These are phyloP conservation scores for Ornithorhynchus anatinus DNA, from an alignment of 2,113 vertebrate genomes.

Conservation along the genomic window DNA sequence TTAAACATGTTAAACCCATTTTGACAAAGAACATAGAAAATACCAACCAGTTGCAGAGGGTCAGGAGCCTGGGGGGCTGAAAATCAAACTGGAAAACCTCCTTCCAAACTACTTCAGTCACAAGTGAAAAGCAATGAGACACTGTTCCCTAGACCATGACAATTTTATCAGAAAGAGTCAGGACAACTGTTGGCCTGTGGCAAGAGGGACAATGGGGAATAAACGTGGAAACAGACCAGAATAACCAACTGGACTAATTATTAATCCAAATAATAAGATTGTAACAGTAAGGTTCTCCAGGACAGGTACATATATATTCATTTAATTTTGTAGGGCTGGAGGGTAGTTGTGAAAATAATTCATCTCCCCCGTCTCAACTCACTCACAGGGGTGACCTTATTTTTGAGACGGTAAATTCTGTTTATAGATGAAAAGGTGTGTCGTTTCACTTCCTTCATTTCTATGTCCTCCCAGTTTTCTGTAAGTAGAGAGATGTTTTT, in stretches of 20 bases:
- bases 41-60: too few species aligned
- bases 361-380: background rate
- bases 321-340: background rate
- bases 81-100: too few species aligned
- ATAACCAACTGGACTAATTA: background rate
- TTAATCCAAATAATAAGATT: background rate
- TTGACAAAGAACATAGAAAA: too few species aligned
- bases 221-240: background rate
- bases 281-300: accelerated
- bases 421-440: too few species aligned
- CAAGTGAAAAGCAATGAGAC: background rate
- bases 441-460: too few species aligned
- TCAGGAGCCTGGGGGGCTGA: too few species aligned
- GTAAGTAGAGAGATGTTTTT: too few species aligned
- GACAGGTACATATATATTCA: background rate
- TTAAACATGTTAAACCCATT: too few species aligned
- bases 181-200: background rate
- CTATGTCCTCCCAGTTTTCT: too few species aligned
- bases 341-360: background rate
- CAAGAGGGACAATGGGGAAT: background rate
- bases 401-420: background rate
- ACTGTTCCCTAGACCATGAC: background rate
- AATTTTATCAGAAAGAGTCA: background rate
- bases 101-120: too few species aligned
- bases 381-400: background rate